Evolutionary conservation across 2,113 vertebrate species (phyloP).

Genomic region (Oncorhynchus masou): DNA sequence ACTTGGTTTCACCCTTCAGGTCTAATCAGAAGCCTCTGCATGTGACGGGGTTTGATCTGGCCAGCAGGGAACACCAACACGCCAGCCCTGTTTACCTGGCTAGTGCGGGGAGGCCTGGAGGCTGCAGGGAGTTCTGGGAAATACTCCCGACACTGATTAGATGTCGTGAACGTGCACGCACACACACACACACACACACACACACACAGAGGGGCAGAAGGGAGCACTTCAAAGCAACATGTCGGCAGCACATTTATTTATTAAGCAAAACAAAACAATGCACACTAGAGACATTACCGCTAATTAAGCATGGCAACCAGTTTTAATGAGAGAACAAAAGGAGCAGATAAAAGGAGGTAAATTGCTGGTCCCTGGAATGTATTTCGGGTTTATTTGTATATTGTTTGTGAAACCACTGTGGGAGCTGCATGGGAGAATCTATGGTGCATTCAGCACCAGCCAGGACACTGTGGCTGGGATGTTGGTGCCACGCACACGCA

Average conservation of each 20-base stretch:
- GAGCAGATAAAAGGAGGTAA: no score
- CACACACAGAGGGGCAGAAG: not conserved
- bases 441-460: no score
- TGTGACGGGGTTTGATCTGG: slow-evolving; percentile 53
- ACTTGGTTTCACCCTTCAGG: slow-evolving; percentile 36
- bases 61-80: slow-evolving; percentile 11
- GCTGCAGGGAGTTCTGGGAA: slow-evolving; percentile 15
- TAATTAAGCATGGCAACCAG: slow-evolving; percentile 39
- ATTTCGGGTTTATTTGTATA: slow-evolving; percentile 51
- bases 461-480: no score
- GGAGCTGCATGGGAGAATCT: not conserved
- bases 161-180: slow-evolving; percentile 11
- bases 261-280: slow-evolving; percentile 10
- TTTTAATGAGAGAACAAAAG: slow-evolving; percentile 58
- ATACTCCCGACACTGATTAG: slow-evolving; percentile 6
- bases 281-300: slow-evolving; percentile 37
- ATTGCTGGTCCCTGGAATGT: slow-evolving; percentile 40
- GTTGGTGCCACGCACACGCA: no score
- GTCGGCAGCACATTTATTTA: slow-evolving; percentile 25
- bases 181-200: no score
- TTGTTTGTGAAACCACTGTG: not conserved
- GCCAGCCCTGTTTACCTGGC: slow-evolving; percentile 39
- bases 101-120: not conserved
- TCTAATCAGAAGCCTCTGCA: slow-evolving; percentile 38
- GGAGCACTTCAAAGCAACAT: slow-evolving; percentile 25